Base-by-base conservation (phyloP, 2,888 invertebrate genomes). In the Parapristionchus giblindavisi region DNA sequence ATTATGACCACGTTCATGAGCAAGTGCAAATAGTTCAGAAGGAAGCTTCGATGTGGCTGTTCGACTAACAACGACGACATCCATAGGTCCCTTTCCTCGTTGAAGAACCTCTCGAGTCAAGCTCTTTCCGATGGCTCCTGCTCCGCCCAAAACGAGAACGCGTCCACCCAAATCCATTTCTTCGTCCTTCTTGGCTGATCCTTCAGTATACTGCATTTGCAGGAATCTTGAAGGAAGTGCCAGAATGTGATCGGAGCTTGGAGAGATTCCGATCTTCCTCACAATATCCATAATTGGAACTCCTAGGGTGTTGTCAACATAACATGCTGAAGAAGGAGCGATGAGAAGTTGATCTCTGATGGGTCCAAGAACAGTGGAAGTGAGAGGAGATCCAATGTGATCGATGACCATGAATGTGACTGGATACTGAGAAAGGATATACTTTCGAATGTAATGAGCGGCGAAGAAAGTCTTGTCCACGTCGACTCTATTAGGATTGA, bases 71-170 rank as follows among this genome's bases (percentile, higher is more conserved):
- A 71, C 27, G 1, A 70, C 38, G 17, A 76, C 43, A 17, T 65
- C 71, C 27, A 32, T 56, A 17, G 34, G n/a, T 2, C 71, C 72
- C 29, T 52, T 36, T 2, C 34, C 32, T 2, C 70, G 51, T 17
- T 54, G 36, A 17, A 72, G 38, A n/a, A 78, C 54, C 24, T 72
- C 72, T 14, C 66, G 17, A 4, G 70, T 54, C 32, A 75, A 65
- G 1, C 56, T 60, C 27, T 74, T 74, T 27, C 78, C 78, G 11
- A 78, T 60, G 11, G 71, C 40, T 63, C 78, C 78, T 0, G 61
- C 32, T 17, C 76, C 78, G 27, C 78, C 78, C 8, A 78, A 34
- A 2, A 78, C 61, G 24, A 76, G 65, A 21, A 78, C 71, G 0
- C 52, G 48, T 17, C 75, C 72, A 32, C 36, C 32, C 29, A 76